Base-by-base conservation (phyloP, 1,140 invertebrate genomes). In the Samia ricini region DNA sequence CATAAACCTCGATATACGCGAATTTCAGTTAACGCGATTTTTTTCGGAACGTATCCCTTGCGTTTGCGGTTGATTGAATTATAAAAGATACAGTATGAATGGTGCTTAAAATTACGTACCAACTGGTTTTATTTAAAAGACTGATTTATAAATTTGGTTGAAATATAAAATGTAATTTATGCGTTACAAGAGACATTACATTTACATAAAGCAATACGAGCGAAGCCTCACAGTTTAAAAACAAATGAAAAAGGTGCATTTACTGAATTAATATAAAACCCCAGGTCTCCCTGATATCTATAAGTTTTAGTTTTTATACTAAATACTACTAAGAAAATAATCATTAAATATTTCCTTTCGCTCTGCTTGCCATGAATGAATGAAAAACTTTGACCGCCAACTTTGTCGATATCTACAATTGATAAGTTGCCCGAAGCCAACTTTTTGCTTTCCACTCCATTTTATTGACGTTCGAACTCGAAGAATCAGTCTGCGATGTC, bases 341-440 rank as follows among this genome's bases (percentile, higher is more conserved):
- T 76, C 76, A 80, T 81, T 81, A 81, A 76, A 72, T 66, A 74
- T 75, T 84, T n/a, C 82, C 72, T 72, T 76, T 72, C 71, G 62
- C 66, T 77, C 71, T 74, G 78, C 76, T 72, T 81, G 78, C 74
- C 79, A 84, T 84, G 84, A 86, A 85, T 86, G 82, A 76, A 83
- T 85, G 78, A 81, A 77, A 83, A 85, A 83, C 77, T 77, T 73
- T 68, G 42, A 50, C 69, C 69, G 72, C 66, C 66, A 78, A 85
- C 79, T 84, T 76, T 55, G 69, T 71, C 78, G 81, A 80, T 79
- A 81, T 78, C 52, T 55, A 55, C 22, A 80, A 81, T 80, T 84
- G 79, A 81, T 86, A 86, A 85, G 76, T 82, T 76, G 80, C 73
- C 70, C 60, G 67, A 71, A 78, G 80, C 76, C 71, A 85, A 86